These are phyloP conservation scores for Ormia ochracea DNA, from an alignment of 2,888 invertebrate genomes.

Conservation along the genomic window DNA sequence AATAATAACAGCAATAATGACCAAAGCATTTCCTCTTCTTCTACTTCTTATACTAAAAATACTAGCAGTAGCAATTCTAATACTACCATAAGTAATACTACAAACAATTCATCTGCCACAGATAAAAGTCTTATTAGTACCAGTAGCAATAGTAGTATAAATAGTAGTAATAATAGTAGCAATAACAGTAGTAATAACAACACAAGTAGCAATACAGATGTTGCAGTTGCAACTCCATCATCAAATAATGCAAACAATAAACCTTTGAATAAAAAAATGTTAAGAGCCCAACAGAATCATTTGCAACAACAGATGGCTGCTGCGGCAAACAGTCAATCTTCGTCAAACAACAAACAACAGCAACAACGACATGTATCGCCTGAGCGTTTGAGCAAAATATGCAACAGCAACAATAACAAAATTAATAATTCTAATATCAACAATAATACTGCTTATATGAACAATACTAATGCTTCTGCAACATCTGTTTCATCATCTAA, in stretches of 20 bases:
- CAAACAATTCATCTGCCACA: slow-evolving; percentile 66
- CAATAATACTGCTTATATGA: slow-evolving; percentile 39
- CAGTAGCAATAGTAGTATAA: slow-evolving; percentile 62
- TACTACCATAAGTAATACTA: slow-evolving; percentile 72
- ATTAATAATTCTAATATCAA: slow-evolving; percentile 27
- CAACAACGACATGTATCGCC: slow-evolving; percentile 52
- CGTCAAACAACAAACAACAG: slow-evolving; percentile 46
- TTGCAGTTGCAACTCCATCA: slow-evolving; percentile 37
- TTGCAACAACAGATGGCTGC: slow-evolving; percentile 68
- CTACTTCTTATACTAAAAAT: slow-evolving; percentile 34
- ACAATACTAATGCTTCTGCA: slow-evolving; percentile 51
- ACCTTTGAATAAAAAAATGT: slow-evolving; percentile 75
- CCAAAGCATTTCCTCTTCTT: slow-evolving; percentile 59
- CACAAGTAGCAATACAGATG: slow-evolving; percentile 58
- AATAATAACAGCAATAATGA: slow-evolving; percentile 63
- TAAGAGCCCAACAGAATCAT: slow-evolving; percentile 75
- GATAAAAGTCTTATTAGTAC: slow-evolving; percentile 58
- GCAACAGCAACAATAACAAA: slow-evolving; percentile 19
- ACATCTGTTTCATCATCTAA: slow-evolving; percentile 27
- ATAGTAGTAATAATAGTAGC: slow-evolving; percentile 42
- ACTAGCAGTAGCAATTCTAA: slow-evolving; percentile 54
- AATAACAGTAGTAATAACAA: slow-evolving; percentile 56
- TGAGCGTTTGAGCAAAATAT: slow-evolving; percentile 51
- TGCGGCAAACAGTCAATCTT: slow-evolving; percentile 38
- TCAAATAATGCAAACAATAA: slow-evolving; percentile 61